A percentile compares a stretch with the other conserved stretches of the same genome.
phyloP scores from a whole-genome alignment of 2,797 vertebrate genomes.

The Jordanella pulchra region DNA sequence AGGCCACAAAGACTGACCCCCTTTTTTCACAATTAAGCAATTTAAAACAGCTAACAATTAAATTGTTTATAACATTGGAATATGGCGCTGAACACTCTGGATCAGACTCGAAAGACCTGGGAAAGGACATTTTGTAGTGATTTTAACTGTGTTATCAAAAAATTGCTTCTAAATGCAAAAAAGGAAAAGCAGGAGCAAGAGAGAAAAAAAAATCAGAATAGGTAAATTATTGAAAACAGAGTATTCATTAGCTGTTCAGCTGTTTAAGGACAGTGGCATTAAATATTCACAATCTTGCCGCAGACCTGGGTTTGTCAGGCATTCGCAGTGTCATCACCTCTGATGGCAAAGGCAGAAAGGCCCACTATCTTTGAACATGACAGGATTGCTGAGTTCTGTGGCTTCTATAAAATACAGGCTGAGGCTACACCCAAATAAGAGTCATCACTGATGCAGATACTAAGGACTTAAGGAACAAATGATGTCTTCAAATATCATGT shows the following conservation, averaged over 20 bases:
- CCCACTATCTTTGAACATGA: neutral
- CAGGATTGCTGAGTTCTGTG: neutral
- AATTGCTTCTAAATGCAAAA: neutral
- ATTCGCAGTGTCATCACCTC: neutral
- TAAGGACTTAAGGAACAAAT: no score
- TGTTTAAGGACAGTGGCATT: neutral
- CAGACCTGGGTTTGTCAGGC: neutral
- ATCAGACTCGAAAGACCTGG: neutral
- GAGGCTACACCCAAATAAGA: neutral
- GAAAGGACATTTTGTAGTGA: neutral
- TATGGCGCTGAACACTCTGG: neutral
- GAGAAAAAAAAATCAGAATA: neutral
- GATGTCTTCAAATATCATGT: no score
- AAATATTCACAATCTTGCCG: neutral
- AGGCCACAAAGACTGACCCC: neutral
- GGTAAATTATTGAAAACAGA: neutral
- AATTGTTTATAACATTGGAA: neutral
- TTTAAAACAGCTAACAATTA: neutral
- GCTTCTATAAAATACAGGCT: neutral
- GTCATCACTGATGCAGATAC: neutral
- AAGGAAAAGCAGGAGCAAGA: neutral
- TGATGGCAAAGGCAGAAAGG: neutral
- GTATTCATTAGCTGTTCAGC: neutral
- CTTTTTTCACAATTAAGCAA: neutral
- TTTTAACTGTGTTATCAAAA: neutral